Conservation (phyloP, 2,113 vertebrate genomes). For the Martes martes region DNA sequence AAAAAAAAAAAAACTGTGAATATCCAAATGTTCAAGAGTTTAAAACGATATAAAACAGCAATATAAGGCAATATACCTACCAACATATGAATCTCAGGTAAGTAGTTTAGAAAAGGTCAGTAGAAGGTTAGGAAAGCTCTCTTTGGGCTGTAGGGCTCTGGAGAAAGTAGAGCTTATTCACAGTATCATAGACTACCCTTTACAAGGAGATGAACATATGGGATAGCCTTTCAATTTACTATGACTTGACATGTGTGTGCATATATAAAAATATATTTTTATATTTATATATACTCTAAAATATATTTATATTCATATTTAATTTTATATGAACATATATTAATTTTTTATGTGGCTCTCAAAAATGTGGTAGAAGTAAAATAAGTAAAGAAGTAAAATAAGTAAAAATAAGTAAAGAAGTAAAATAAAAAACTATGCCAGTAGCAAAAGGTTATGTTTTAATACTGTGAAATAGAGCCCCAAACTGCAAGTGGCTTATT, state of each 20-base stretch:
- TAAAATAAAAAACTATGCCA: background rate
- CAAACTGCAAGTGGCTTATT: background rate
- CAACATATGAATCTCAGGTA: background rate
- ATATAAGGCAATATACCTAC: background rate
- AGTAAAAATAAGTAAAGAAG: background rate
- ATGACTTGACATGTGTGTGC: background rate
- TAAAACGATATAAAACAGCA: background rate
- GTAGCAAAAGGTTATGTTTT: background rate
- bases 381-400: background rate
- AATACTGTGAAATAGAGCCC: background rate
- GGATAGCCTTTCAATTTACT: background rate
- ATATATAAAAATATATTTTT: background rate
- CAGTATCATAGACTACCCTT: background rate
- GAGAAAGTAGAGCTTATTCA: background rate
- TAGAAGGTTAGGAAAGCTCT: background rate
- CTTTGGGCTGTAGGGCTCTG: background rate
- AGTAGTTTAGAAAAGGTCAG: background rate
- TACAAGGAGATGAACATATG: background rate
- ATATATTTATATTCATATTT: background rate
- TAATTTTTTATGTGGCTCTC: background rate
- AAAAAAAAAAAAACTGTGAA: background rate
- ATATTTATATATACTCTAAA: background rate
- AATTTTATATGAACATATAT: background rate
- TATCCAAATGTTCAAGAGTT: background rate
- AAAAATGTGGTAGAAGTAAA: background rate